These are phyloP conservation scores for Mastigias papua DNA, from an alignment of 30 jellyfish, hydroid and myxozoan genomes.

Conservation along the genomic window DNA sequence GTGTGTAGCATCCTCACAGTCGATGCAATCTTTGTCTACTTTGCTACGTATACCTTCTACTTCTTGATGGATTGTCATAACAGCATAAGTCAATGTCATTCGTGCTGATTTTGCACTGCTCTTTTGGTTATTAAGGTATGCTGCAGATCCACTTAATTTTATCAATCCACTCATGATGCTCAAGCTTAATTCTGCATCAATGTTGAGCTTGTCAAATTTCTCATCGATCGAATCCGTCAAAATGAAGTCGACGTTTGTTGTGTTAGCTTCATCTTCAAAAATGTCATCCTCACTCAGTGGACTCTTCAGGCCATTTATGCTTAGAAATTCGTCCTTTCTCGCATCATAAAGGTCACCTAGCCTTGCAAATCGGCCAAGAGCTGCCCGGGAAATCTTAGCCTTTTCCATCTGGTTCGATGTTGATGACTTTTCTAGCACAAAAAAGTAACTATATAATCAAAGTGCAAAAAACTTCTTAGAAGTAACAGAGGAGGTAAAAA, in stretches of 20 bases:
- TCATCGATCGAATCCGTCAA: slow-evolving; percentile 45
- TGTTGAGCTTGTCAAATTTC: slow-evolving; percentile 51
- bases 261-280: slow-evolving; percentile 64
- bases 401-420: no score
- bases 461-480: no score
- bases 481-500: no score
- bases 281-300: slow-evolving; percentile 51
- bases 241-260: slow-evolving; percentile 56
- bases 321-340: slow-evolving; percentile 50
- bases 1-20: slow-evolving; percentile 68
- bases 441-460: no score
- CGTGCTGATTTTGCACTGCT: slow-evolving; percentile 36
- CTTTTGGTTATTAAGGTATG: slow-evolving; percentile 60
- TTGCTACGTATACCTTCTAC: slow-evolving; percentile 49
- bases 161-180: slow-evolving; percentile 71
- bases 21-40: slow-evolving; percentile 36
- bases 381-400: slow-evolving; percentile 54
- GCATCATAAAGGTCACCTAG: slow-evolving; percentile 76
- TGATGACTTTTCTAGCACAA: no score
- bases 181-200: slow-evolving; percentile 70
- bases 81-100: slow-evolving; percentile 67
- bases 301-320: slow-evolving; percentile 24
- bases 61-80: slow-evolving; percentile 58
- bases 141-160: slow-evolving; percentile 59
- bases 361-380: slow-evolving; percentile 74